A percentile compares a stretch with the other conserved stretches of the same genome.
phyloP scores from a whole-genome alignment of 2,797 vertebrate species.

The Monodelphis domestica region DNA sequence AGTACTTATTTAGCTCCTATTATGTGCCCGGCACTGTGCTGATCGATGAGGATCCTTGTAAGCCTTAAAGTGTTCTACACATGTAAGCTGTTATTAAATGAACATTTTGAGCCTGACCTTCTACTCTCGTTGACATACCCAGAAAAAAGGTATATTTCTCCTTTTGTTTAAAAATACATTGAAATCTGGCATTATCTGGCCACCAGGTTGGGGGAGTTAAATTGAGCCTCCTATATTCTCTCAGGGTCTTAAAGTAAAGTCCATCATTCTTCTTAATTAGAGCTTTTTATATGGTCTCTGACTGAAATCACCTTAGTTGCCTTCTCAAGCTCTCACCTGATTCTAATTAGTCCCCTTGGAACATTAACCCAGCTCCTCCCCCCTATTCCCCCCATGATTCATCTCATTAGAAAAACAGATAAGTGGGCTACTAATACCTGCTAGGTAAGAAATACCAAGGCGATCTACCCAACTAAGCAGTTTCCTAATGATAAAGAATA shows the following conservation, averaged over 20 bases:
- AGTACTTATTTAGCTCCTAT: background rate
- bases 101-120: background rate
- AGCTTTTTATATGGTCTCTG: slow-evolving; percentile 90
- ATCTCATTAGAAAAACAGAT: slow-evolving; percentile 93
- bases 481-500: slow-evolving; percentile 80
- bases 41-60: background rate
- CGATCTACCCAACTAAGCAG: slow-evolving; percentile 75
- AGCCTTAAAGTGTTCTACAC: background rate
- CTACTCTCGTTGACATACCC: slow-evolving; percentile 3
- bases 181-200: slow-evolving; percentile 78
- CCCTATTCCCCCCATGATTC: slow-evolving; percentile 88
- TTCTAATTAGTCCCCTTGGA: slow-evolving; percentile 97
- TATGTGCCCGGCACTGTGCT: background rate
- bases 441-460: slow-evolving; percentile 78
- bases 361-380: slow-evolving; percentile 92
- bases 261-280: slow-evolving; percentile 98
- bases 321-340: slow-evolving; percentile 91
- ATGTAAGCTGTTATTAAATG: background rate
- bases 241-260: slow-evolving; percentile 91
- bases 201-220: slow-evolving; percentile 85
- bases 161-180: slow-evolving; percentile 24
- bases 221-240: slow-evolving; percentile 85
- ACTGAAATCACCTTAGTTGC: slow-evolving; percentile 93
- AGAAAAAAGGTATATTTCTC: slow-evolving; percentile 43
- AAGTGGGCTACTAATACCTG: slow-evolving; percentile 89